Conservation (phyloP, 37 sponge, comb jelly and placozoan genomes). For the Crambe crambe region DNA sequence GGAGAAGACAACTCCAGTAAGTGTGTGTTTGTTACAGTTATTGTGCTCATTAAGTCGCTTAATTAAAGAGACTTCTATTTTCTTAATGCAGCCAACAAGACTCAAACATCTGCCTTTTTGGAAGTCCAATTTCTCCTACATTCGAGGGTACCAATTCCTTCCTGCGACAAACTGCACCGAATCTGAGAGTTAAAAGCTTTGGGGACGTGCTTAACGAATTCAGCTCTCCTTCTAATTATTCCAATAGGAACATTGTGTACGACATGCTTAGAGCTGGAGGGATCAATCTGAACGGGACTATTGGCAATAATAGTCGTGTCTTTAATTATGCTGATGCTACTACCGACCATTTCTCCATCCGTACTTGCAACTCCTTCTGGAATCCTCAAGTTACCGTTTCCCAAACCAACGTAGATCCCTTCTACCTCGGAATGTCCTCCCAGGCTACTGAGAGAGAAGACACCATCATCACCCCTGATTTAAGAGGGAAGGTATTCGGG, state of each 20-base stretch:
- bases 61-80: too few relatives aligned
- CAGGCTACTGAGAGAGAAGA: constrained; percentile 87
- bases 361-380: constrained; percentile 95
- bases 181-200: neutral
- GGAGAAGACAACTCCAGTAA: constrained; percentile 61
- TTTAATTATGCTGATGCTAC: neutral
- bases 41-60: too few relatives aligned
- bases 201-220: neutral
- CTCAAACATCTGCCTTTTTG: neutral
- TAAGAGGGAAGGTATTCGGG: constrained; percentile 91
- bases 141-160: neutral
- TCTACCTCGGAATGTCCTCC: constrained; percentile 86
- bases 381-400: constrained; percentile 74
- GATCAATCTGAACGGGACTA: neutral
- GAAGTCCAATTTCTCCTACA: neutral
- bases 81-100: neutral
- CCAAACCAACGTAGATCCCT: constrained; percentile 70
- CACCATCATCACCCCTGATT: constrained; percentile 86
- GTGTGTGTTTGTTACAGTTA: too few relatives aligned
- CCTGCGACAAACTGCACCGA: neutral
- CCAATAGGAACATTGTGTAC: neutral
- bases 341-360: constrained; percentile 49
- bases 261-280: neutral
- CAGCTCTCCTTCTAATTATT: neutral
- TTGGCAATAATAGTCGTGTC: neutral